Conservation (phyloP, 2,888 invertebrate species). For the Pristionchus japonicus region DNA sequence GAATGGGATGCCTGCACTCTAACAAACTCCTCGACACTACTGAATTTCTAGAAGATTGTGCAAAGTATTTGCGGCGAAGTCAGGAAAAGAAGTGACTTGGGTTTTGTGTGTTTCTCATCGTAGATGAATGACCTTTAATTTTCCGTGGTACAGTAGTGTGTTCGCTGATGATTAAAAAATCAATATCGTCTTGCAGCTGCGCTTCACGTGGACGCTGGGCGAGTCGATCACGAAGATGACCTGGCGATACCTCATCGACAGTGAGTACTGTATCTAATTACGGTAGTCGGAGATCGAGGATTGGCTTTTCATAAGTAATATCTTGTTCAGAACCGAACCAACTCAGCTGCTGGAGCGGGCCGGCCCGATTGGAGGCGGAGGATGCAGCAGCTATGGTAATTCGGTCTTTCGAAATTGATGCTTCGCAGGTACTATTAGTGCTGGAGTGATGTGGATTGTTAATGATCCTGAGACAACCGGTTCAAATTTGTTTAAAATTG, state of each 20-base stretch:
- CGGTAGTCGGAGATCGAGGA: neutral
- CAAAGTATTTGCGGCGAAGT: no score
- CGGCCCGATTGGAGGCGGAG: neutral
- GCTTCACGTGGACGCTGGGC: conserved; percentile 37
- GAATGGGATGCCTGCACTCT: no score
- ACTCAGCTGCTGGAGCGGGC: neutral
- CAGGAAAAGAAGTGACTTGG: neutral
- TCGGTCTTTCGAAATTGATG: no score
- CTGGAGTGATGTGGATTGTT: neutral
- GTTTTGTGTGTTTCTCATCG: neutral
- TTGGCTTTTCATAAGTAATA: neutral
- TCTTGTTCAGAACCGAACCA: neutral
- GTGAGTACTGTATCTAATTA: neutral
- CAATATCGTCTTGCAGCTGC: neutral
- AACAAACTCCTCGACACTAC: no score
- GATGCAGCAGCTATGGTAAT: conserved; percentile 11
- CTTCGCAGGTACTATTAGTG: neutral
- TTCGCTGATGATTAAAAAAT: neutral
- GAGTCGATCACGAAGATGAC: conserved; percentile 16
- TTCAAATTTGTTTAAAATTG: neutral
- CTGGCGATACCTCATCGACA: conserved; percentile 8
- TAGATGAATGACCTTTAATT: neutral
- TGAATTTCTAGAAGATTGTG: no score
- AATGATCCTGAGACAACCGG: neutral
- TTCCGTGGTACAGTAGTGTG: neutral